Base-by-base conservation (phyloP, 2,888 invertebrate genomes). In the Glaucopsyche alexis region DNA sequence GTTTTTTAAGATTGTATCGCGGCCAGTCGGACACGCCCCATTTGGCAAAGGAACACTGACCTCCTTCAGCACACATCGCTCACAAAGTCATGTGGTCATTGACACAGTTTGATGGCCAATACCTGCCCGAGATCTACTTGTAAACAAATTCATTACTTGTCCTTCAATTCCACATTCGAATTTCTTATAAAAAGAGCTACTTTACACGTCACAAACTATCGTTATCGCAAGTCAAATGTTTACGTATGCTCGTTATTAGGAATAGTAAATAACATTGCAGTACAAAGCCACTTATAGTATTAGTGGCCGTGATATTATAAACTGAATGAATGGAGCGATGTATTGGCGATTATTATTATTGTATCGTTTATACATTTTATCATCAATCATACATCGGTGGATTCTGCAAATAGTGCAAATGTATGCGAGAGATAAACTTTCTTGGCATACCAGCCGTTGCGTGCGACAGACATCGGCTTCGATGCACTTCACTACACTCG, bases 401-500 rank as follows among this genome's bases (percentile, higher is more conserved):
- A 69, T 69, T 66, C 49, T 69, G 29, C 4, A 29, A 29, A 29
- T 29, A 69, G 69, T 69, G 69, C 69, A 69, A 69, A 67, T 13
- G 2, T 47, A 69, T 73, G 74, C 77, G 79, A 81, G 79, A 80
- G 79, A 79, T 78, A 82, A 85, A 85, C 85, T 91, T 90, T 91
- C 90, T 87, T 89, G 87, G 80, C 90, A 90, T 91, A 86, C 90
- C 89, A 79, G 72, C 74, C 78, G 76, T 89, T 83, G 91, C 90
- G 89, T 90, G 91, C 80, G 80, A 76, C 79, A 76, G 78, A 80
- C 79, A 29, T 29, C 29, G 78, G 80, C 79, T 80, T 74, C 85
- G 91, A 86, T 81, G 83, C 89, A 90, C 87, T 89, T 90, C 86
- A 91, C 81, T 91, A 91, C 86, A 82, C 88, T 80, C 83, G 82